These are phyloP conservation scores for Scortum barcoo DNA, from an alignment of 2,113 vertebrate species.

Conservation along the genomic window DNA sequence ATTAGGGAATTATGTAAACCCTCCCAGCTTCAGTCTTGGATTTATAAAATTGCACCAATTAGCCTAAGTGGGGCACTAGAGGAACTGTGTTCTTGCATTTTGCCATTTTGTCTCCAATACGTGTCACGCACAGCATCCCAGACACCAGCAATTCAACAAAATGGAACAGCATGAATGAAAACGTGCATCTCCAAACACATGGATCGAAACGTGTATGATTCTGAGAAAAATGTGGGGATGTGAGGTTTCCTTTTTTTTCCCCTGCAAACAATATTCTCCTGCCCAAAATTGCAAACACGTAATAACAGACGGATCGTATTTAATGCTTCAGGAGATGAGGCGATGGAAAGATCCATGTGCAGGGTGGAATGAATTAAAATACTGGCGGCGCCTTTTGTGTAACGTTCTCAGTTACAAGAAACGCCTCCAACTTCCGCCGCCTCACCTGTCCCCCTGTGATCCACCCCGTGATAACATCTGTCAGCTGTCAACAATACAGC, in stretches of 20 bases:
- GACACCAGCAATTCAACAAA: background rate
- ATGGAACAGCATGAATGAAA: background rate
- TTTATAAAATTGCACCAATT: background rate
- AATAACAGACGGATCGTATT: background rate
- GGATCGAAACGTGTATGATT: background rate
- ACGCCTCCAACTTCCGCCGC: constrained; percentile 38
- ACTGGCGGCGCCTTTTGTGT: background rate
- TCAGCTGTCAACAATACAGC: constrained; percentile 43
- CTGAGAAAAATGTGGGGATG: background rate
- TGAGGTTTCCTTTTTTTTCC: background rate
- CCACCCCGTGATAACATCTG: constrained; percentile 34
- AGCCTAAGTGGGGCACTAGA: background rate
- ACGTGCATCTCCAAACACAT: background rate
- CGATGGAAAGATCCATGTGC: background rate
- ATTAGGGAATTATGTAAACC: background rate
- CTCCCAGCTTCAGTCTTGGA: too few species aligned
- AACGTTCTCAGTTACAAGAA: constrained; percentile 30
- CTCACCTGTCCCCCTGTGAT: constrained; percentile 56
- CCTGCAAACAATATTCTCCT: background rate
- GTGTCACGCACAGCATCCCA: background rate
- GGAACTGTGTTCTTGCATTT: background rate
- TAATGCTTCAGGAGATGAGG: background rate
- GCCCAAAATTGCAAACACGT: background rate
- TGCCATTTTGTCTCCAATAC: background rate
- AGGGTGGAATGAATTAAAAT: constrained; percentile 12